Conservation (phyloP, 1,140 invertebrate species). For the Argopecten irradians region DNA sequence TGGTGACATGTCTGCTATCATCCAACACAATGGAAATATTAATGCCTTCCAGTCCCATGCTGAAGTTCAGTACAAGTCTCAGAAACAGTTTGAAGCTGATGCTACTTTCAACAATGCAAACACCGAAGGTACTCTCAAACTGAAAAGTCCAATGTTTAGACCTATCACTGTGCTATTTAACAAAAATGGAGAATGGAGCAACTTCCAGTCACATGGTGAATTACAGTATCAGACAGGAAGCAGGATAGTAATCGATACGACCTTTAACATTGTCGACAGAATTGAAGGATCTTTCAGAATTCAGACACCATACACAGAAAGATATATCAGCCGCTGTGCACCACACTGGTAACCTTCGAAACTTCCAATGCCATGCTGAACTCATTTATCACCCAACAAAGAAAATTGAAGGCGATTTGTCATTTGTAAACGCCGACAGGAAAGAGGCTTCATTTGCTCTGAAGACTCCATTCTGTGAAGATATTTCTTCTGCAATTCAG, state of each 20-base stretch:
- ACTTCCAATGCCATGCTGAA: slow-evolving; percentile 39
- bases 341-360: not conserved
- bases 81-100: slow-evolving; percentile 10
- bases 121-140: slow-evolving; percentile 44
- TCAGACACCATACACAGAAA: slow-evolving; percentile 24
- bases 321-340: slow-evolving; percentile 25
- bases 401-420: slow-evolving; percentile 36
- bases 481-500: slow-evolving; percentile 50
- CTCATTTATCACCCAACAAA: slow-evolving; percentile 35
- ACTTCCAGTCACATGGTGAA: slow-evolving; percentile 43
- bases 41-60: slow-evolving; percentile 24
- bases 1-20: slow-evolving; percentile 47
- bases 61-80: slow-evolving; percentile 17
- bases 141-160: slow-evolving; percentile 52
- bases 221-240: slow-evolving; percentile 33
- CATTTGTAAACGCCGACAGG: slow-evolving; percentile 26
- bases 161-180: slow-evolving; percentile 27
- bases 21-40: slow-evolving; percentile 54
- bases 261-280: slow-evolving; percentile 23
- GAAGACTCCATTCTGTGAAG: slow-evolving; percentile 47
- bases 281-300: slow-evolving; percentile 27
- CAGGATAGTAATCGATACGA: slow-evolving; percentile 1
- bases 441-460: slow-evolving; percentile 46
- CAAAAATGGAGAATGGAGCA: slow-evolving; percentile 38
- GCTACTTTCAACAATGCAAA: slow-evolving; percentile 35